A percentile compares a stretch with the other conserved stretches of the same genome.
These are phyloP conservation scores for Platycercus adscitus DNA, from an alignment of 2,113 vertebrate species.

Conservation along the genomic window DNA sequence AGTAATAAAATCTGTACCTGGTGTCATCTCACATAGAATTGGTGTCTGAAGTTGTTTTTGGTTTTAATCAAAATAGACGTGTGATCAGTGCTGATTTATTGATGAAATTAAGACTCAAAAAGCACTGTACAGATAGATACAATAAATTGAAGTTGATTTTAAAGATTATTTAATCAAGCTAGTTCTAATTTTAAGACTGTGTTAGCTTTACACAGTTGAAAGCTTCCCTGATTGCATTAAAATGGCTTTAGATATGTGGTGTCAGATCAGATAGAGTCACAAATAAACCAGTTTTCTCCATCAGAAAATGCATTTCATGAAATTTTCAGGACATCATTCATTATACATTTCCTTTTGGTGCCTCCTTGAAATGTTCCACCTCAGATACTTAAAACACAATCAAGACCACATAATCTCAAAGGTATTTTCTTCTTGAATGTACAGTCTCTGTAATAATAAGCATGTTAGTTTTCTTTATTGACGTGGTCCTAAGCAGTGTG, in stretches of 20 bases:
- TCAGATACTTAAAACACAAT: background rate
- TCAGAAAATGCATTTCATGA: conserved; percentile 27
- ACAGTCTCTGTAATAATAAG: background rate
- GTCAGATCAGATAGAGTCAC: background rate
- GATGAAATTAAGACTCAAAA: background rate
- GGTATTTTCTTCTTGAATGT: background rate
- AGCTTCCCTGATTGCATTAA: background rate
- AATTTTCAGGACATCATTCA: conserved; percentile 29
- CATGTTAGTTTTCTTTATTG: background rate
- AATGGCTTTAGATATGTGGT: background rate
- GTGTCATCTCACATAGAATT: background rate
- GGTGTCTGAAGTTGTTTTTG: background rate
- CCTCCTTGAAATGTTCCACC: background rate
- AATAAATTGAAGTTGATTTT: background rate
- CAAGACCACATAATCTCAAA: background rate
- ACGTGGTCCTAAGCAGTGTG: background rate
- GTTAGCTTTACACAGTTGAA: background rate
- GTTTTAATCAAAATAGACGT: background rate
- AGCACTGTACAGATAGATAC: background rate
- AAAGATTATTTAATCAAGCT: background rate
- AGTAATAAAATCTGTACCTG: background rate
- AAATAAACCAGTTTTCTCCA: conserved; percentile 1
- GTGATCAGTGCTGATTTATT: background rate
- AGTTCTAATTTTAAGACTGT: background rate
- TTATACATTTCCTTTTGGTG: conserved; percentile 28